Evolutionary conservation across 2,797 vertebrate species (phyloP).

Genomic region (Holocentrus rufus): DNA sequence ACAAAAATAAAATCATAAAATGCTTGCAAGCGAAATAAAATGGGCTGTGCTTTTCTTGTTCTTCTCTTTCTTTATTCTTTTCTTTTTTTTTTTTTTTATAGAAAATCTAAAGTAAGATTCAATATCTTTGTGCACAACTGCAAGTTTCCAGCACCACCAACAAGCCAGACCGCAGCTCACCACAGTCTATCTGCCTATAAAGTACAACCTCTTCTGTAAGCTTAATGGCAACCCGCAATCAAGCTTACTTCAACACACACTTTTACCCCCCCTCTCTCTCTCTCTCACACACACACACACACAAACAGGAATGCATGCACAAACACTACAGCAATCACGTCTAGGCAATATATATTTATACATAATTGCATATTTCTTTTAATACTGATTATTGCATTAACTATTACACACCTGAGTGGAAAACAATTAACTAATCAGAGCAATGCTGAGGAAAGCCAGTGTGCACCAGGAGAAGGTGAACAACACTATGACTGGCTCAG

Average conservation of each 20-base stretch:
- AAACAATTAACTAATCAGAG: constrained; percentile 33
- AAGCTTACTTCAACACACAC: constrained; percentile 21
- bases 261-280: no score
- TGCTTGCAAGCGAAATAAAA: neutral
- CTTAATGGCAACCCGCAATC: constrained; percentile 31
- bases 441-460: neutral
- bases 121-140: constrained; percentile 14
- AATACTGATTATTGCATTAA: constrained; percentile 8
- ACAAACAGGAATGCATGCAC: no score
- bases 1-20: neutral
- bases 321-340: no score
- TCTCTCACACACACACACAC: constrained; percentile 1
- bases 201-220: constrained; percentile 31
- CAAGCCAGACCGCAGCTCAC: constrained; percentile 41
- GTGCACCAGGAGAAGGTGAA: constrained; percentile 13
- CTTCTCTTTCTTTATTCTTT: no score
- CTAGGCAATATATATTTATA: no score
- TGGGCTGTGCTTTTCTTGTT: no score
- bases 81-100: neutral
- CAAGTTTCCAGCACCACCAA: constrained; percentile 30
- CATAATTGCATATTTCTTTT: no score
- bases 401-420: constrained; percentile 28
- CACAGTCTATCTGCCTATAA: constrained; percentile 15
- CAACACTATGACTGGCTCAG: neutral
- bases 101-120: neutral